Percentiles rank a stretch among this genome's conserved stretches.
These are phyloP conservation scores for Morelia viridis DNA, from an alignment of 2,797 vertebrate species.

Conservation along the genomic window DNA sequence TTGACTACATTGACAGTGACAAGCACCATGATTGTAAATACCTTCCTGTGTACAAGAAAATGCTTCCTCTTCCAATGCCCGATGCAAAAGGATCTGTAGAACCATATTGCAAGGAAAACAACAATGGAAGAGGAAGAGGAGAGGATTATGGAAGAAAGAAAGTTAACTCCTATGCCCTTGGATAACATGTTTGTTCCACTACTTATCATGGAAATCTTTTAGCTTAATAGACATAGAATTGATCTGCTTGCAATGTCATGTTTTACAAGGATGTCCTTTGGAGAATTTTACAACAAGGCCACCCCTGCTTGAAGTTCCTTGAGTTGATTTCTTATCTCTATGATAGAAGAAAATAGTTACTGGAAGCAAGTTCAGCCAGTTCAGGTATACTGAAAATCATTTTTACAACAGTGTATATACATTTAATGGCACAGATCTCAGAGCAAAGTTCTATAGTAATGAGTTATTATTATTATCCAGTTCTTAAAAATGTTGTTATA, in stretches of 20 bases:
- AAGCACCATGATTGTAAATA: not conserved
- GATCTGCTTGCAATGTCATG: constrained; percentile 32
- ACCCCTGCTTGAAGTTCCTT: constrained; percentile 57
- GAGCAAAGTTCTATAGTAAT: constrained; percentile 24
- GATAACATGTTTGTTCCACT: not conserved
- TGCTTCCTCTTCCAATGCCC: not conserved
- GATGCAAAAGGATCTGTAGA: not conserved
- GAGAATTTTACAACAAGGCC: constrained; percentile 61
- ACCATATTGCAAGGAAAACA: too few species aligned
- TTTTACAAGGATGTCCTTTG: constrained; percentile 66
- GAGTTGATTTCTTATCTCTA: constrained; percentile 67
- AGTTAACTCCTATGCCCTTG: not conserved
- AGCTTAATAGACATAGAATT: constrained; percentile 2
- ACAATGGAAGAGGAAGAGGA: not conserved
- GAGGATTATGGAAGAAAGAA: not conserved
- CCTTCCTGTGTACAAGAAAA: not conserved
- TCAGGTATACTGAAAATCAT: constrained; percentile 61
- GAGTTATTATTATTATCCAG: constrained; percentile 21
- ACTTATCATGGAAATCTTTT: constrained; percentile 22
- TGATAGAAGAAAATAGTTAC: constrained; percentile 61
- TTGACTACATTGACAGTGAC: not conserved
- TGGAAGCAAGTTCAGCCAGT: constrained; percentile 56
- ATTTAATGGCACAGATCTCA: constrained; percentile 47
- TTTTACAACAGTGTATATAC: constrained; percentile 61
- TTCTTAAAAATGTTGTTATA: constrained; percentile 31